Percentiles rank a stretch among this genome's conserved stretches.
Evolutionary conservation across 2,113 vertebrate species (phyloP).

Genomic region (Calypte anna): DNA sequence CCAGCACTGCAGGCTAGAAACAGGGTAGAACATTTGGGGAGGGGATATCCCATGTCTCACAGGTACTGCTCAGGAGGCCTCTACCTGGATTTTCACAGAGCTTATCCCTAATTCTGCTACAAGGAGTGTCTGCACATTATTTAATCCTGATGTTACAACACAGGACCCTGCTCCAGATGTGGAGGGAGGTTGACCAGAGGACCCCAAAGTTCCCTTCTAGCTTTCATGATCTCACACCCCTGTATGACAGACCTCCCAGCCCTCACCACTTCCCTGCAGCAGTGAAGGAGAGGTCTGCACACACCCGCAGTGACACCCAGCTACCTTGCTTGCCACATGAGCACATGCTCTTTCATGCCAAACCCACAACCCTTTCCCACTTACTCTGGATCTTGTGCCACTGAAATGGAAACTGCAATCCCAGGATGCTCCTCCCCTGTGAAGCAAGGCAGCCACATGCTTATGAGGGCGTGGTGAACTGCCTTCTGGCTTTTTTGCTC

Average conservation of each 20-base stretch:
- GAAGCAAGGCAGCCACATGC: not conserved
- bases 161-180: not conserved
- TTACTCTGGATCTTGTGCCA: not conserved
- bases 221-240: fast-evolving
- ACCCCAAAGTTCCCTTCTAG: not conserved
- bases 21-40: not conserved
- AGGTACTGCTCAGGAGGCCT: not conserved
- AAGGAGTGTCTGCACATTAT: not conserved
- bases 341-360: not conserved
- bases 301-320: not conserved
- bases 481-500: conserved; percentile 1
- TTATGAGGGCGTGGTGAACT: not conserved
- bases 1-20: not conserved
- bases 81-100: not conserved
- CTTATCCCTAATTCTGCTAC: not conserved
- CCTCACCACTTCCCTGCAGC: not conserved
- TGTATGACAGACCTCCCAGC: not conserved
- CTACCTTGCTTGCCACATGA: not conserved
- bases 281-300: not conserved
- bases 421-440: not conserved
- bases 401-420: not conserved
- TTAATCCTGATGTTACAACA: not conserved
- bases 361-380: not conserved
- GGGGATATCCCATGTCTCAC: not conserved
- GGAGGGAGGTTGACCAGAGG: not conserved